Conservation (phyloP, 2,113 vertebrate species). For the Colius striatus region DNA sequence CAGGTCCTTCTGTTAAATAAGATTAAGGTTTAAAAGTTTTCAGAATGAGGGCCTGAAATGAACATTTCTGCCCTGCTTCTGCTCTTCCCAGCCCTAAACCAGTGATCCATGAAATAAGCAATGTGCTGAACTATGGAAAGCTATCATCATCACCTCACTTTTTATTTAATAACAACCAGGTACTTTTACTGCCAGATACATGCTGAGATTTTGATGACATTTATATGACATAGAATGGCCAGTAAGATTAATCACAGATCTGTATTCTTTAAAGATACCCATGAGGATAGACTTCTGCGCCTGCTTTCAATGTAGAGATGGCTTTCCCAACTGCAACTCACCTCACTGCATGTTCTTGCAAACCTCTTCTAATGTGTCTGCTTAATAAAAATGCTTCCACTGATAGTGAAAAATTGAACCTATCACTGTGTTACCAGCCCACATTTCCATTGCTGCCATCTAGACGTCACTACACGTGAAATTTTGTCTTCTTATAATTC, state of each 20-base stretch:
- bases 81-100: not conserved
- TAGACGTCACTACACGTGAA: not conserved
- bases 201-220: conserved; percentile 33
- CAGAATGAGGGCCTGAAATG: not conserved
- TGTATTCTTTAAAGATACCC: conserved; percentile 21
- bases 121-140: not conserved
- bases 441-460: not conserved
- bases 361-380: not conserved
- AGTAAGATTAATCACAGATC: conserved; percentile 47
- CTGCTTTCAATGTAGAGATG: not conserved
- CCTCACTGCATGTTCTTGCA: conserved; percentile 6
- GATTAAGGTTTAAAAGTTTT: not conserved
- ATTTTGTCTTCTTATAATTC: no score
- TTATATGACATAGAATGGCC: not conserved
- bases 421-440: not conserved
- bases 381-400: conserved; percentile 29
- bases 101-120: not conserved
- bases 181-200: conserved; percentile 24
- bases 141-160: not conserved
- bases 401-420: conserved; percentile 62
- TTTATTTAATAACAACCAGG: conserved; percentile 2
- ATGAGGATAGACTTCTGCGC: not conserved
- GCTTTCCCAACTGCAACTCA: conserved; percentile 4
- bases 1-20: not conserved
- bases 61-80: not conserved